Evolutionary conservation across 2,888 invertebrate species (phyloP), one percentile per base, ranked within the genome.

Genomic region (Noctua fimbriata): DNA sequence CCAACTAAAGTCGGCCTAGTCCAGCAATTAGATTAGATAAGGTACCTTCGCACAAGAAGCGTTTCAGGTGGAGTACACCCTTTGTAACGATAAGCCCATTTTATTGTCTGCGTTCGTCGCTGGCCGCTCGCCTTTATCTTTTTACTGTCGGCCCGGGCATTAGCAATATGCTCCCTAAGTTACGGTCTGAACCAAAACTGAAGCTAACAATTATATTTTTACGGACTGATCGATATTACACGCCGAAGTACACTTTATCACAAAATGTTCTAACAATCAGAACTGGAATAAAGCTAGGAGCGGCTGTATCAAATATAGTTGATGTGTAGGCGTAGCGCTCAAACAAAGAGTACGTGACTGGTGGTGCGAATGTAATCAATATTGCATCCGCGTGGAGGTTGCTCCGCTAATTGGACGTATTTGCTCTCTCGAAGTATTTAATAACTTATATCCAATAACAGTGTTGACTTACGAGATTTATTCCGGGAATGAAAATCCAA

Each of bases 41-140:
- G 86, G 80, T 85, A 84, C 76, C 79, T 84, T 78, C 79, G 87
- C 88, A 90, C 86, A 90, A 90, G 87, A 83, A 90, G 76, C 85
- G 85, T 90, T 93, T 90, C 92, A 93, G 92, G 92, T 93, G 89
- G 83, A 91, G 90, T 88, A 88, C 84, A 90, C 91, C 89, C 90
- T 90, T 92, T 92, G 92, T 91, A 90, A 91, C 93, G 94, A 95
- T 95, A 95, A 95, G 94, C 93, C 92, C 89, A 92, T 94, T 95
- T 95, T 95, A 95, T 94, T 94, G 94, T 94, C 93, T 91, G 89
- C 90, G 90, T 89, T 91, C 91, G 91, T 91, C 91, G 92, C 91
- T 89, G 90, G 90, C 91, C 89, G 91, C 89, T 90, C 84, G 91
- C 91, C 92, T 94, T 95, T 95, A 94, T 94, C 94, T 95, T 95